Conservation (phyloP, 2,797 vertebrate species). For the Pyrocephalus nanus region DNA sequence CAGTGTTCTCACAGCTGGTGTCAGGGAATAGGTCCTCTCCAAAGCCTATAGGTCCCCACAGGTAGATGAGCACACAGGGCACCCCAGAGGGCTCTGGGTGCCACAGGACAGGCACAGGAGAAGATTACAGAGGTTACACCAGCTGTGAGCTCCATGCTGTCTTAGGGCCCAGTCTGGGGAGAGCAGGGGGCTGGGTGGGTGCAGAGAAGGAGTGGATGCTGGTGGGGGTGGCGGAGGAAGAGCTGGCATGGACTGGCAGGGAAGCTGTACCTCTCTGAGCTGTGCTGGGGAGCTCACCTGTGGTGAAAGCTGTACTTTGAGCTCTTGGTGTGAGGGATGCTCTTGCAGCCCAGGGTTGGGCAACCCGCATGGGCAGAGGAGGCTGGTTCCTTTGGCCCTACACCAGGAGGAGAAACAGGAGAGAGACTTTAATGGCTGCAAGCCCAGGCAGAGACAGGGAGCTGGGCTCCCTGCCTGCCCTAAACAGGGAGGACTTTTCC, state of each 20-base stretch:
- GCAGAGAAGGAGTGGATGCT: background rate
- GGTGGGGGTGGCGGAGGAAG: background rate
- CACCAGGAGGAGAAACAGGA: background rate
- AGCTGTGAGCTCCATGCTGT: background rate
- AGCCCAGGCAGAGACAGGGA: background rate
- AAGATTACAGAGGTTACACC: background rate
- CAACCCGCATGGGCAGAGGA: slow-evolving; percentile 79
- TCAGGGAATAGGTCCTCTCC: background rate
- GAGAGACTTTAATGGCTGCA: background rate
- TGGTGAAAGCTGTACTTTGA: slow-evolving; percentile 97
- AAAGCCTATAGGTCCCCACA: fast-evolving
- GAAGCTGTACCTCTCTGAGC: background rate
- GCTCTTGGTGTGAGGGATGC: slow-evolving; percentile 83
- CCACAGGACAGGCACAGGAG: fast-evolving
- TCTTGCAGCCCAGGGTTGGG: slow-evolving; percentile 86
- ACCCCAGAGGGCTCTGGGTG: background rate
- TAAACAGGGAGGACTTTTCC: background rate
- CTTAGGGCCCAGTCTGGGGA: background rate
- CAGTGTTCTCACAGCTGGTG: background rate
- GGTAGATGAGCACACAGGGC: background rate
- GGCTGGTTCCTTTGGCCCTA: slow-evolving; percentile 85
- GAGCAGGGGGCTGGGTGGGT: background rate
- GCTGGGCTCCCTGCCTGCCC: background rate
- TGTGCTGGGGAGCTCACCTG: slow-evolving; percentile 76
- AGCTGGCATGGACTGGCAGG: fast-evolving